Evolutionary conservation across 2,797 vertebrate genomes (phyloP).

Genomic region (Lagodon rhomboides): DNA sequence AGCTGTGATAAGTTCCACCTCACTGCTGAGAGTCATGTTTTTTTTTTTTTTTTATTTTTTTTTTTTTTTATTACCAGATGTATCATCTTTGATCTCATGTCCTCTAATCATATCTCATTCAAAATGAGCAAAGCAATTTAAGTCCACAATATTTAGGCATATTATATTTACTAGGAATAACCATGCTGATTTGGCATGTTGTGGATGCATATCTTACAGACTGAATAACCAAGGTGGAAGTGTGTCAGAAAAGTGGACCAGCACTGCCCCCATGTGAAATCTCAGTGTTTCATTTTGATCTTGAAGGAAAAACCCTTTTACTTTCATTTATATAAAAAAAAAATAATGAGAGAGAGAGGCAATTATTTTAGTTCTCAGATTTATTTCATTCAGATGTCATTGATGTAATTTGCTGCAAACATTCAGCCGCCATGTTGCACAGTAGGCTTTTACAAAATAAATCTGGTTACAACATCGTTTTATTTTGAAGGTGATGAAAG

Average conservation of each 20-base stretch:
- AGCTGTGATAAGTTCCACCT: not conserved
- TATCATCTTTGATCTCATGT: too few species aligned
- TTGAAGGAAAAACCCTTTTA: not conserved
- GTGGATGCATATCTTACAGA: not conserved
- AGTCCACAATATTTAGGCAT: not conserved
- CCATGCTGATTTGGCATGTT: not conserved
- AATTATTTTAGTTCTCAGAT: conserved; percentile 68
- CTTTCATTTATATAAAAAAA: conserved; percentile 6
- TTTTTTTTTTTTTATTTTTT: not conserved
- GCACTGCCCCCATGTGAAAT: conserved; percentile 60
- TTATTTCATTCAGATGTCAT: conserved; percentile 76
- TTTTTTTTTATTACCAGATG: too few species aligned
- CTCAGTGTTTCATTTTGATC: not conserved
- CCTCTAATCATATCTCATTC: not conserved
- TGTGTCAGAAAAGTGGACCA: conserved; percentile 26
- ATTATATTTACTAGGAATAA: not conserved
- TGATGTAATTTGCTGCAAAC: conserved; percentile 54
- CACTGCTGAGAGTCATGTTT: not conserved
- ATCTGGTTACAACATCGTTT: conserved; percentile 71
- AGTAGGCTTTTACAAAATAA: conserved; percentile 61
- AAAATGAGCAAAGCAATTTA: not conserved
- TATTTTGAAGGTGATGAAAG: conserved; percentile 43
- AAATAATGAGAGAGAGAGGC: conserved; percentile 32
- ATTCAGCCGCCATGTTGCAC: conserved; percentile 44
- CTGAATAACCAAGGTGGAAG: not conserved